A percentile compares a stretch with the other conserved stretches of the same genome.
Conservation (phyloP, 2,888 invertebrate species). For the Hyposoter didymator region DNA sequence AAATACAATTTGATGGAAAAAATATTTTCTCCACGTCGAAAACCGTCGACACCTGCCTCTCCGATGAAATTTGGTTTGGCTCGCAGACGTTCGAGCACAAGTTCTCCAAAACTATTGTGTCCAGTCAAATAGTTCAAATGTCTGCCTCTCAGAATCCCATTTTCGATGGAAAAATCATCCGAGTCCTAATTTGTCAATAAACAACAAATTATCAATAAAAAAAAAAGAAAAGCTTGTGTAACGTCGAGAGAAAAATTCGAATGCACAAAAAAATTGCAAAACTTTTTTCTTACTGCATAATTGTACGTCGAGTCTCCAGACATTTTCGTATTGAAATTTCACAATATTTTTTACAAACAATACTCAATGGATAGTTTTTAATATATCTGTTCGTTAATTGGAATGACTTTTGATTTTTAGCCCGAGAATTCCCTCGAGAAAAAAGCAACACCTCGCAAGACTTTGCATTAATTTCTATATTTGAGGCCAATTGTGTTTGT, state of each 20-base stretch:
- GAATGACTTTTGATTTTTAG: not conserved
- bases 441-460: not conserved
- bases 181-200: slow-evolving; percentile 28
- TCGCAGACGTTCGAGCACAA: slow-evolving; percentile 67
- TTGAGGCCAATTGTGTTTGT: not conserved
- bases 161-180: slow-evolving; percentile 63
- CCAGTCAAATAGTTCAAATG: not conserved
- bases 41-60: slow-evolving; percentile 66
- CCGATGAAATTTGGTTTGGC: slow-evolving; percentile 68
- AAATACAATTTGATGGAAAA: not conserved
- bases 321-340: slow-evolving; percentile 17
- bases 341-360: not conserved
- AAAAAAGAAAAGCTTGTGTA: not conserved
- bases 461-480: not conserved
- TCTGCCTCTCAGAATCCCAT: slow-evolving; percentile 70
- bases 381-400: not conserved
- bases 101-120: slow-evolving; percentile 68
- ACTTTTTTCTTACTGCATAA: slow-evolving; percentile 32
- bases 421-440: not conserved
- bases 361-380: not conserved
- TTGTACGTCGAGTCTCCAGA: slow-evolving; percentile 2
- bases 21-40: not conserved
- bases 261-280: not conserved
- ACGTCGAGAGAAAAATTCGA: not conserved
- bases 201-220: not conserved